Evolutionary conservation across 2,888 invertebrate genomes (phyloP).

Genomic region (Nasonia oneida): DNA sequence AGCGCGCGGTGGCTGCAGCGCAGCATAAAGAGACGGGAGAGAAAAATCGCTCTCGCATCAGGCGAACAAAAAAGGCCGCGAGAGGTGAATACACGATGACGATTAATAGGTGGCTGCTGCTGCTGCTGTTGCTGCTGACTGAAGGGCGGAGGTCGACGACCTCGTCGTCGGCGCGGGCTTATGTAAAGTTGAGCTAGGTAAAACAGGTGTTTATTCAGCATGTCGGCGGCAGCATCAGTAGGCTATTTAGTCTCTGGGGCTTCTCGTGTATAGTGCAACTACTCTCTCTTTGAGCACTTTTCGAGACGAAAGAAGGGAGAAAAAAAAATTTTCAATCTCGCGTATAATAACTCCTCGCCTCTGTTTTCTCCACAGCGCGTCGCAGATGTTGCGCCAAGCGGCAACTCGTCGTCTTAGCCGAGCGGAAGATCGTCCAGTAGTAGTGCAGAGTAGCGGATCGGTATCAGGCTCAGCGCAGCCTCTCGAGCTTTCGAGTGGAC

Average conservation of each 20-base stretch:
- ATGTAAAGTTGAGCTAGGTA: conserved; percentile 20
- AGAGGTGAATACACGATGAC: conserved; percentile 9
- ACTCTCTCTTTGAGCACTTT: not conserved
- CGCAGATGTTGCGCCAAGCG: not conserved
- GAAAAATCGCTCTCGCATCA: not conserved
- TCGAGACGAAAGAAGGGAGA: not conserved
- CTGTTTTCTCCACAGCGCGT: not conserved
- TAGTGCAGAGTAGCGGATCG: not conserved
- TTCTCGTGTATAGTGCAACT: conserved; percentile 19
- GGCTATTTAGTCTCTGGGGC: conserved; percentile 9
- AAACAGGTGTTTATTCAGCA: conserved; percentile 61
- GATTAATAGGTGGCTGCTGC: conserved; percentile 31
- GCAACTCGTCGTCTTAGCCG: not conserved
- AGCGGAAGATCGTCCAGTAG: not conserved
- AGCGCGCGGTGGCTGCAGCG: not conserved
- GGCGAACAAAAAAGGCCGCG: conserved; percentile 41
- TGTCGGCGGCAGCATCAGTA: not conserved
- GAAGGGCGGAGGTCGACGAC: conserved; percentile 41
- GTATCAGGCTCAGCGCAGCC: not conserved
- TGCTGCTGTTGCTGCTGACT: conserved; percentile 10
- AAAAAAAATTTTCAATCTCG: not conserved
- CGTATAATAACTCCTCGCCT: too few species aligned
- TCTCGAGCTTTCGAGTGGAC: not conserved
- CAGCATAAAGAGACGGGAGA: not conserved
- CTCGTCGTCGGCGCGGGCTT: conserved; percentile 24